phyloP scores from a whole-genome alignment of 2,113 vertebrate genomes.

The Paedocypris sp. region DNA sequence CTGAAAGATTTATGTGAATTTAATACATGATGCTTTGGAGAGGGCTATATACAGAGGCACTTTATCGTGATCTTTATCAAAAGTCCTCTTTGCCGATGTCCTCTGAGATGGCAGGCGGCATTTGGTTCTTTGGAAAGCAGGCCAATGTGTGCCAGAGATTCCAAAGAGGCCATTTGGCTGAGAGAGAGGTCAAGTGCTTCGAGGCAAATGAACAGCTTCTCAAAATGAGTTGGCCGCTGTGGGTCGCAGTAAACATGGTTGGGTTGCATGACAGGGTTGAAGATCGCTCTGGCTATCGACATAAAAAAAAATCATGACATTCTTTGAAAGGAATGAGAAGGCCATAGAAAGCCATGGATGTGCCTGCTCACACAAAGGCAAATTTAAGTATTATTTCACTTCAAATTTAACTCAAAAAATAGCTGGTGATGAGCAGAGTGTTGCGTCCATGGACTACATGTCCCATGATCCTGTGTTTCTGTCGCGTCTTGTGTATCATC shows the following conservation, averaged over 20 bases:
- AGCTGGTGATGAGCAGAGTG: no score
- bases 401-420: no score
- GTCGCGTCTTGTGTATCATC: no score
- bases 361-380: no score
- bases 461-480: no score
- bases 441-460: no score
- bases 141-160: neutral
- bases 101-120: conserved; percentile 8
- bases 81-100: neutral
- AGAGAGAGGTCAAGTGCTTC: conserved; percentile 4
- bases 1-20: neutral
- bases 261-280: neutral
- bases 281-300: no score
- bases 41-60: neutral
- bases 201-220: conserved; percentile 9
- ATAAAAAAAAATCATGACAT: no score
- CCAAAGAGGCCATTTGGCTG: neutral
- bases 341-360: no score
- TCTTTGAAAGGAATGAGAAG: neutral
- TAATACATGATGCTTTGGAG: neutral
- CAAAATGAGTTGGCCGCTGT: neutral
- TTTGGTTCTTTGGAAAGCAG: conserved; percentile 8
- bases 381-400: no score
- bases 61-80: neutral
- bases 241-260: conserved; percentile 22